A percentile compares a stretch with the other conserved stretches of the same genome.
phyloP scores from a whole-genome alignment of 1,140 invertebrate species.

The Cyclargus thomasi region DNA sequence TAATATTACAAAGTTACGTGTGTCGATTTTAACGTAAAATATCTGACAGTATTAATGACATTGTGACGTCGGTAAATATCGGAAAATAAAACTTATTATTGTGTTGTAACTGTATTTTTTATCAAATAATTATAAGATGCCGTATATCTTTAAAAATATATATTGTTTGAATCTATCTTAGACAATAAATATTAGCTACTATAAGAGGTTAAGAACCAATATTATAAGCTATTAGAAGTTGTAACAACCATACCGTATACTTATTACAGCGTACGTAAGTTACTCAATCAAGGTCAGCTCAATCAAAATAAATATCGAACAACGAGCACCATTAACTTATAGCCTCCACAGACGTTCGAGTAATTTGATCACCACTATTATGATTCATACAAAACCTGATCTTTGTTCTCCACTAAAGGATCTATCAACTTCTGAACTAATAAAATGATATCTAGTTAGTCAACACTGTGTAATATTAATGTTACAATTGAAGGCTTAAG shows the following conservation, averaged over 20 bases:
- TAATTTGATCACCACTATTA: not conserved
- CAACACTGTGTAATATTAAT: too few species aligned
- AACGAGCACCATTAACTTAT: not conserved
- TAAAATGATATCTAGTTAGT: too few species aligned
- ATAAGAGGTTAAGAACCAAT: not conserved
- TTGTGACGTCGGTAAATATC: not conserved
- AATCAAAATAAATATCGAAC: constrained; percentile 6
- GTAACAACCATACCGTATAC: not conserved
- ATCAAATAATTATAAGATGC: too few species aligned
- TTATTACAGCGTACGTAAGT: not conserved
- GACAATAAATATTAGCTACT: too few species aligned
- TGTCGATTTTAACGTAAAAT: not conserved
- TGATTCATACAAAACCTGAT: not conserved
- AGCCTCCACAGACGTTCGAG: not conserved
- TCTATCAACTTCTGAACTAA: too few species aligned
- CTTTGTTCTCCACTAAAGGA: not conserved
- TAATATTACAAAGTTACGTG: not conserved
- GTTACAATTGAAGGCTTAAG: too few species aligned
- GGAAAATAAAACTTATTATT: too few species aligned
- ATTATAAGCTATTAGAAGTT: not conserved
- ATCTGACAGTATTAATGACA: not conserved
- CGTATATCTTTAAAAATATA: too few species aligned
- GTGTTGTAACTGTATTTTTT: too few species aligned
- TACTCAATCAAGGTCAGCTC: constrained; percentile 6
- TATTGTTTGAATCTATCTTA: too few species aligned